Percentiles rank a stretch among this genome's conserved stretches.
Evolutionary conservation across 1,140 invertebrate species (phyloP).

Genomic region (Drosophila trapezifrons): DNA sequence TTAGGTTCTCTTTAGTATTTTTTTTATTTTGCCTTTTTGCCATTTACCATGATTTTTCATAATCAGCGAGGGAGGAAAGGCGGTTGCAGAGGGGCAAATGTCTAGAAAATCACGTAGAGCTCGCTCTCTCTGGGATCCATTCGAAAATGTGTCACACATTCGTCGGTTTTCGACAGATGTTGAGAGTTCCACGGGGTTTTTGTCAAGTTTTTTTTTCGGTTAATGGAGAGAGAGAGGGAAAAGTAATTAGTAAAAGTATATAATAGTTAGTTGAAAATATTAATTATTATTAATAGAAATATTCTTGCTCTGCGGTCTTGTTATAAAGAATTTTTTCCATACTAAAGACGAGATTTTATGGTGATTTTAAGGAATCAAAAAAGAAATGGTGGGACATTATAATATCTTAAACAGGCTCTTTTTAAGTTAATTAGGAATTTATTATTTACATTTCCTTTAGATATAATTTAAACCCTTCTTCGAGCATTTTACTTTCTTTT

Average conservation of each 20-base stretch:
- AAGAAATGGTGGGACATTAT: no score
- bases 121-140: slow-evolving; percentile 1
- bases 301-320: no score
- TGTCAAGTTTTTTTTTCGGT: not conserved
- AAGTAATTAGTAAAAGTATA: not conserved
- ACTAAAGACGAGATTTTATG: no score
- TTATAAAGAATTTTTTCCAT: no score
- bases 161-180: slow-evolving; percentile 36
- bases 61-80: slow-evolving; percentile 54
- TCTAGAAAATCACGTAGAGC: slow-evolving; percentile 77
- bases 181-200: slow-evolving; percentile 18
- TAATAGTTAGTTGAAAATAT: no score
- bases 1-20: slow-evolving; percentile 15
- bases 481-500: no score
- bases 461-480: no score
- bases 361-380: no score
- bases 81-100: slow-evolving; percentile 41
- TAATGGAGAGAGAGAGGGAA: not conserved
- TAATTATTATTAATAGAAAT: no score
- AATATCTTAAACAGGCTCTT: no score
- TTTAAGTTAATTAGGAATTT: no score
- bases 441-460: no score
- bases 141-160: slow-evolving; percentile 40
- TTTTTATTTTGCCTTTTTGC: slow-evolving; percentile 47
- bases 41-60: slow-evolving; percentile 80